phyloP scores from a whole-genome alignment of 2,113 vertebrate species.

The Cebus imitator region DNA sequence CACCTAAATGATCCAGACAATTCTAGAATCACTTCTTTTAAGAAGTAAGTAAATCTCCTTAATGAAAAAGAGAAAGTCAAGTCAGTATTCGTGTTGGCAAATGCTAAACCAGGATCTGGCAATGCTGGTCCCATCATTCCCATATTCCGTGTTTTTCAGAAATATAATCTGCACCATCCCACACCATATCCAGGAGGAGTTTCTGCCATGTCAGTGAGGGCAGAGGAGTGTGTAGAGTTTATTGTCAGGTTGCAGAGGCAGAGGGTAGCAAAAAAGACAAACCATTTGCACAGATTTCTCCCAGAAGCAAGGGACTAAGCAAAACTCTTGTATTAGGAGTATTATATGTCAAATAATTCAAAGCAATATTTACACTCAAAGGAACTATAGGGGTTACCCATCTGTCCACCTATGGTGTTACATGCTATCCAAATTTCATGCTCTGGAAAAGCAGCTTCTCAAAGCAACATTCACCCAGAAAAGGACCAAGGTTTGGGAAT shows the following conservation, averaged over 20 bases:
- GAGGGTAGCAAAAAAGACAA: not conserved
- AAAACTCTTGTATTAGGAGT: not conserved
- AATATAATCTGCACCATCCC: not conserved
- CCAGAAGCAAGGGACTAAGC: not conserved
- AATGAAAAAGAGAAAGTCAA: not conserved
- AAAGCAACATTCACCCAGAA: not conserved
- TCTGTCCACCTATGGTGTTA: not conserved
- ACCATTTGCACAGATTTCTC: not conserved
- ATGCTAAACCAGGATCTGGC: not conserved
- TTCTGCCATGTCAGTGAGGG: not conserved
- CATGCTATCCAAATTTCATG: not conserved
- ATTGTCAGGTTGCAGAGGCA: not conserved
- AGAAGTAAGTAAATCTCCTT: not conserved
- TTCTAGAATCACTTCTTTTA: slow-evolving; percentile 5
- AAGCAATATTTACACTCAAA: not conserved
- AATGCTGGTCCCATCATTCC: not conserved
- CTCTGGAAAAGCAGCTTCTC: not conserved
- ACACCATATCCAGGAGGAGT: not conserved
- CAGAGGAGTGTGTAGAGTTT: not conserved
- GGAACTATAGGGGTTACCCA: not conserved
- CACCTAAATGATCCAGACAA: not conserved
- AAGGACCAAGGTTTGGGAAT: not conserved
- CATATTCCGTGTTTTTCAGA: not conserved
- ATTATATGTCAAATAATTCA: not conserved
- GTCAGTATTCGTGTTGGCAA: not conserved